Evolutionary conservation across 2,797 vertebrate genomes (phyloP), one percentile per base, ranked within the genome.

Genomic region (Gadopsis marmoratus): DNA sequence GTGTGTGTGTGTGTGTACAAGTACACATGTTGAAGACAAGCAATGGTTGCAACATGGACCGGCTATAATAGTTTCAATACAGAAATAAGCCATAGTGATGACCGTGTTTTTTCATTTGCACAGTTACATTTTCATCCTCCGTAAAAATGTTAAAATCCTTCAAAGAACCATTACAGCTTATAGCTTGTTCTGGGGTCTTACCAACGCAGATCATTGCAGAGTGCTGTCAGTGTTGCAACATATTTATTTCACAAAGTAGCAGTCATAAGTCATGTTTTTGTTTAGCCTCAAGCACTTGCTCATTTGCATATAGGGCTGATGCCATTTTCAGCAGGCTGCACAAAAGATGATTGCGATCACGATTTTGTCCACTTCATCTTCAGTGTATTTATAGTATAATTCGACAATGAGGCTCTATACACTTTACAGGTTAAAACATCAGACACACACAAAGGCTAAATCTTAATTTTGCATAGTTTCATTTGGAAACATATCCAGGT

Each of bases 1-100:
- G 43, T 29, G 47, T 56, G 53, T 50, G 45, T 69, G 73, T 56
- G 79, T 50, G 78, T 59, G 71, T 56, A 65, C 17, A 59, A 11
- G 17, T 4, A 51, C 66, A 67, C 16, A 55, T 26, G 13, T 35
- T 26, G 37, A 50, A 11, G 64, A 39, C 16, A 2, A 54, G 45
- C 9, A 6, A 8, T 51, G 50, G 10, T 35, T 53, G 41, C 64
- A 72, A 66, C 65, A 55, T 53, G 21, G 19, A 37, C 7, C 29
- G 3, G 11, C 70, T 21, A 29, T 59, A 79, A 66, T 48, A 56
- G n/a, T 59, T 60, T 69, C 21, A 16, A 21, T 79, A 47, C 70
- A 62, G 39, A 41, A 78, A 26, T 14, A 56, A 67, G 61, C 19
- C 9, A 19, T 10, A 31, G 17, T 16, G 4, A 9, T 31, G 26